Percentiles rank a stretch among this genome's conserved stretches.
Conservation (phyloP, 2,797 vertebrate genomes). For the Amblyopsis hoosieri region DNA sequence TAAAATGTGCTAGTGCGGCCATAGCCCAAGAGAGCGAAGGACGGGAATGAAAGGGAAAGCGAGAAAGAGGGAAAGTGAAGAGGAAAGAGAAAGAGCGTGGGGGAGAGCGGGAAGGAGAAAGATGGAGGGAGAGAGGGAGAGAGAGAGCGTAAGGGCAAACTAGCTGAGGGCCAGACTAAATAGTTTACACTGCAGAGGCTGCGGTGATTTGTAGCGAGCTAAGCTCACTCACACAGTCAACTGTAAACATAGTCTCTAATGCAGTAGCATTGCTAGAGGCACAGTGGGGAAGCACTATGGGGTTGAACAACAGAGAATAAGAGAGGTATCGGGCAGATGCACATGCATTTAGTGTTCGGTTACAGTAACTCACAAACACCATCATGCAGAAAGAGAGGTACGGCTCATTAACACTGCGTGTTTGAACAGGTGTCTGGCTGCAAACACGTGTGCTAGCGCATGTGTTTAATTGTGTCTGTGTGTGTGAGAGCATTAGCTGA, state of each 20-base stretch:
- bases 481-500: conserved; percentile 11
- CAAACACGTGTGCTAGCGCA: conserved; percentile 37
- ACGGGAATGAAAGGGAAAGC: not conserved
- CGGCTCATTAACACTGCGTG: conserved; percentile 70
- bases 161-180: conserved; percentile 52
- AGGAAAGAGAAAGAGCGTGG: not conserved
- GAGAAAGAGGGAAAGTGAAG: not conserved
- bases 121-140: not conserved
- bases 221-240: conserved; percentile 3
- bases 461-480: conserved; percentile 4
- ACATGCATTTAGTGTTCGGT: conserved; percentile 12
- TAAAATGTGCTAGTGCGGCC: too few species aligned
- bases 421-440: conserved; percentile 79
- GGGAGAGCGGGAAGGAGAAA: not conserved
- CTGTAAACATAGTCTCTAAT: conserved; percentile 8
- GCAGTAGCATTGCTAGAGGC: conserved; percentile 30
- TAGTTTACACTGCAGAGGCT: conserved; percentile 57
- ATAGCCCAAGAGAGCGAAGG: not conserved
- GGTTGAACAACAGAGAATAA: conserved; percentile 39
- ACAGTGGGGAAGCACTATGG: conserved; percentile 48
- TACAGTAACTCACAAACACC: not conserved
- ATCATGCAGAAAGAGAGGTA: conserved; percentile 20
- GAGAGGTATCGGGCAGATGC: conserved; percentile 29
- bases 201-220: conserved; percentile 32
- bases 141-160: conserved; percentile 1